Evolutionary conservation across 2,797 vertebrate genomes (phyloP).

Genomic region (Pagetopsis macropterus): DNA sequence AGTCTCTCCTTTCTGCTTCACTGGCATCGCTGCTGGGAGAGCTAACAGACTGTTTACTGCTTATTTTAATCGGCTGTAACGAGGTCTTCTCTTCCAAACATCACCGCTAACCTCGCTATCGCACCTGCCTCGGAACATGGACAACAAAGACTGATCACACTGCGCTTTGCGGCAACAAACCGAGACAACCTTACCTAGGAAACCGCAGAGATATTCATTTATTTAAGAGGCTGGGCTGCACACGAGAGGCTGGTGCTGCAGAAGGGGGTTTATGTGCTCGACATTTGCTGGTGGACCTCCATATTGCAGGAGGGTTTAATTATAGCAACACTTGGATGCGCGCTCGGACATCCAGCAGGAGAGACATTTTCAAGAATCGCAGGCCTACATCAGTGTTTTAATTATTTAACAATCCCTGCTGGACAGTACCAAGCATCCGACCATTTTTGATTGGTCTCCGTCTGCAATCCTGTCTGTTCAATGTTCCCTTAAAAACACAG

Average conservation of each 20-base stretch:
- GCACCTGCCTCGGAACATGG: conserved; percentile 68
- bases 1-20: conserved; percentile 9
- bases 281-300: conserved; percentile 15
- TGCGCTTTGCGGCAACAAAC: conserved; percentile 26
- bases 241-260: conserved; percentile 4
- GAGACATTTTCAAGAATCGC: background rate
- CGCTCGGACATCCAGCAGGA: conserved; percentile 16
- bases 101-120: background rate
- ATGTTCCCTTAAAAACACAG: conserved; percentile 66
- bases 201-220: background rate
- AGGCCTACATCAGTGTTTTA: conserved; percentile 22
- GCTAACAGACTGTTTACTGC: background rate
- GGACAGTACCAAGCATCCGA: conserved; percentile 3
- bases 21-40: background rate
- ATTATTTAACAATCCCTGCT: conserved; percentile 5
- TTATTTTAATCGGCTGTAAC: fast-evolving
- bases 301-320: conserved; percentile 44
- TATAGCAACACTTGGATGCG: conserved; percentile 46
- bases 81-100: background rate
- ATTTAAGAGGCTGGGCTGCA: background rate
- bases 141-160: conserved; percentile 70
- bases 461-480: conserved; percentile 40
- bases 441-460: conserved; percentile 19
- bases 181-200: conserved; percentile 12
- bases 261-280: conserved; percentile 3